Conservation (phyloP, 2,113 vertebrate genomes). For the Psittacus erithacus region DNA sequence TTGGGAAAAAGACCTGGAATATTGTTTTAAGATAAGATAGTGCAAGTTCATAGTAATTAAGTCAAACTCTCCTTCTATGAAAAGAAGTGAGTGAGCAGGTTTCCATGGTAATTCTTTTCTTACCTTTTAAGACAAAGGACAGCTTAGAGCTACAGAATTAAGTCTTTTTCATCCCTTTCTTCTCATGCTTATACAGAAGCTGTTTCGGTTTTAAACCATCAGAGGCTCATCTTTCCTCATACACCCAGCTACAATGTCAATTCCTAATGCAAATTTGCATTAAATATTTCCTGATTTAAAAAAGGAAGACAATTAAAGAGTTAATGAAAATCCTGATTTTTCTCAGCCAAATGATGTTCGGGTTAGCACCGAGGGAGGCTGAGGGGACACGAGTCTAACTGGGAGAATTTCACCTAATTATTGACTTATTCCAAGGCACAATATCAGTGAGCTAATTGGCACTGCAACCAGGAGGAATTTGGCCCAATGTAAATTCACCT, state of each 20-base stretch:
- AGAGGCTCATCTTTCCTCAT: conserved; percentile 7
- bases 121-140: conserved; percentile 77
- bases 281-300: not conserved
- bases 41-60: conserved; percentile 69
- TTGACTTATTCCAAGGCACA: not conserved
- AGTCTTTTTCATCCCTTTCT: conserved; percentile 60
- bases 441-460: conserved; percentile 49
- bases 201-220: conserved; percentile 35
- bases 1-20: conserved; percentile 44
- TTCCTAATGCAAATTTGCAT: conserved; percentile 13
- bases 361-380: not conserved
- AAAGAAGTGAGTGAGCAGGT: conserved; percentile 54
- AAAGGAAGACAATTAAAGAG: not conserved
- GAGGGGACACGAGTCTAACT: not conserved
- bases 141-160: conserved; percentile 67
- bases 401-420: conserved; percentile 40
- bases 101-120: conserved; percentile 74
- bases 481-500: conserved; percentile 34
- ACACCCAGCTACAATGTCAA: conserved; percentile 17
- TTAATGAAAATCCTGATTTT: conserved; percentile 10
- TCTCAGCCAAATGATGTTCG: not conserved
- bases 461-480: conserved; percentile 33
- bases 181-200: conserved; percentile 22
- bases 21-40: conserved; percentile 70
- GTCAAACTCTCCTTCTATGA: conserved; percentile 35